These are phyloP conservation scores for Mormyrus proboscirostris DNA, from an alignment of 2,797 vertebrate species.

Conservation along the genomic window DNA sequence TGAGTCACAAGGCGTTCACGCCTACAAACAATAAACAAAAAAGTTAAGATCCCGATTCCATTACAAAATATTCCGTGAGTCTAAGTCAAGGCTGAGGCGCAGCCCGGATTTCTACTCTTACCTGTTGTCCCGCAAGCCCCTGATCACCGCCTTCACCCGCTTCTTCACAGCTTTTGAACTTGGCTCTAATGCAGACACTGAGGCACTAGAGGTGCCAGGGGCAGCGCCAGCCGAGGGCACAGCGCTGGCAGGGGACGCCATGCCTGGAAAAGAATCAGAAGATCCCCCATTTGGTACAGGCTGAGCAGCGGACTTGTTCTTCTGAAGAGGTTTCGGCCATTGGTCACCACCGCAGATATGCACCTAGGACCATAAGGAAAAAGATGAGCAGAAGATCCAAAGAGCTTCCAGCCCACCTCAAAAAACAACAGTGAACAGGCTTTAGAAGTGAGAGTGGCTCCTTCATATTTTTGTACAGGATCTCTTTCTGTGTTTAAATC, in stretches of 20 bases:
- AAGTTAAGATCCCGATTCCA: neutral
- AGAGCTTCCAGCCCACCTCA: neutral
- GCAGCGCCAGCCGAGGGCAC: slow-evolving; percentile 1
- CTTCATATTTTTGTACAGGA: neutral
- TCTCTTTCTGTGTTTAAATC: neutral
- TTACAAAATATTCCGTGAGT: neutral
- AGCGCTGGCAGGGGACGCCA: neutral
- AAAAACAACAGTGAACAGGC: neutral
- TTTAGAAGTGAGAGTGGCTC: neutral
- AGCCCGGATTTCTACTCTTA: slow-evolving; percentile 24
- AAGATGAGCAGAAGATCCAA: neutral
- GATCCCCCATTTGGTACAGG: neutral
- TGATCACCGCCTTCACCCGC: slow-evolving; percentile 46
- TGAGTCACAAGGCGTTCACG: neutral
- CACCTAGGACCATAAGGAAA: slow-evolving; percentile 38
- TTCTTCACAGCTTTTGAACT: slow-evolving; percentile 48
- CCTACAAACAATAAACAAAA: neutral
- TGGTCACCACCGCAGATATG: slow-evolving; percentile 54
- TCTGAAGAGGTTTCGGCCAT: slow-evolving; percentile 42
- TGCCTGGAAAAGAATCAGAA: neutral
- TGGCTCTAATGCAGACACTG: slow-evolving; percentile 7
- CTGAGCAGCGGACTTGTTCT: slow-evolving; percentile 9
- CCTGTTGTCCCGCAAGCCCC: slow-evolving; percentile 52
- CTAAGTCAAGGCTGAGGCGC: neutral
- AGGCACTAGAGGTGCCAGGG: neutral